Evolutionary conservation across 2,113 vertebrate genomes (phyloP).

Genomic region (Pseudonaja textilis): DNA sequence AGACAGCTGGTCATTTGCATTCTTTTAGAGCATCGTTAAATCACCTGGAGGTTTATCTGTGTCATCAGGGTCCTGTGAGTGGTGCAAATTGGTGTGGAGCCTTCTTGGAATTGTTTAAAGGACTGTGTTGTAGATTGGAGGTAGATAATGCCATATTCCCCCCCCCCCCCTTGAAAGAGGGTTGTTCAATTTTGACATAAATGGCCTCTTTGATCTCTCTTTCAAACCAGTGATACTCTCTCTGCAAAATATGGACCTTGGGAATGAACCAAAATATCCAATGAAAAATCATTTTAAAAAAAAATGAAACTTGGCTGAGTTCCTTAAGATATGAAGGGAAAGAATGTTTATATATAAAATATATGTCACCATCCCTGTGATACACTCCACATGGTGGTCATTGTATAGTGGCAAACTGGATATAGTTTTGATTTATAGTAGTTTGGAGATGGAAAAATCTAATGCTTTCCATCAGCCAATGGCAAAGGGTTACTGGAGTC

Average conservation of each 20-base stretch:
- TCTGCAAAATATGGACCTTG: background rate
- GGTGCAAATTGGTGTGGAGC: too few species aligned
- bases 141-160: too few species aligned
- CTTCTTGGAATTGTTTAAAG: too few species aligned
- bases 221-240: too few species aligned
- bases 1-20: too few species aligned
- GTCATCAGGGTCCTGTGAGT: too few species aligned
- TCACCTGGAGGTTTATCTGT: too few species aligned
- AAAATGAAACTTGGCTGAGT: background rate
- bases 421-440: background rate
- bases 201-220: too few species aligned
- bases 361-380: background rate
- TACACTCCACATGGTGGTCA: background rate
- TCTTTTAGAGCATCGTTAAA: too few species aligned
- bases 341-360: background rate
- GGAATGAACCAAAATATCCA: background rate
- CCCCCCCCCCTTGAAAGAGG: too few species aligned
- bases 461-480: background rate
- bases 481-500: background rate
- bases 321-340: background rate
- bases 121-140: too few species aligned
- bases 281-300: background rate
- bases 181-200: too few species aligned
- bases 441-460: background rate
- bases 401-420: background rate